Evolutionary conservation across 2,888 invertebrate species (phyloP).

Genomic region (Omphaloscelis lunosa): DNA sequence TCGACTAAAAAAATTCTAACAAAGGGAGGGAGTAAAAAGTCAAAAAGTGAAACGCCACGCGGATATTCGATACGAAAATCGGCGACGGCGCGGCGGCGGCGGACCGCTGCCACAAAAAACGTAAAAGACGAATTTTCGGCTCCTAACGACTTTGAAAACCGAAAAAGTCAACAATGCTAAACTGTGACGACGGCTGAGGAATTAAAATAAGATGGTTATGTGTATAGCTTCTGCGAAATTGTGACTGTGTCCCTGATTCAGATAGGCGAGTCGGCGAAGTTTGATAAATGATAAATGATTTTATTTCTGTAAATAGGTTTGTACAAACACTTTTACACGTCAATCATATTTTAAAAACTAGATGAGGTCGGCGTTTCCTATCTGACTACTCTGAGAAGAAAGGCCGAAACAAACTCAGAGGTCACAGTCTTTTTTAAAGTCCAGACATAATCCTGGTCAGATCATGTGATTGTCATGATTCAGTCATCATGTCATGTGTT

Average conservation of each 20-base stretch:
- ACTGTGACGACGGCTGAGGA: slow-evolving; percentile 78
- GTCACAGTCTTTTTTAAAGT: too few relatives aligned
- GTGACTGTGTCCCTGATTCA: slow-evolving; percentile 49
- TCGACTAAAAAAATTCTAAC: slow-evolving; percentile 57
- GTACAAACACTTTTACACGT: too few relatives aligned
- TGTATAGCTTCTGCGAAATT: slow-evolving; percentile 74
- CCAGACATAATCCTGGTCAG: too few relatives aligned
- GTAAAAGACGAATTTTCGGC: slow-evolving; percentile 68
- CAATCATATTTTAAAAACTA: too few relatives aligned
- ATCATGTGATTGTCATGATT: too few relatives aligned
- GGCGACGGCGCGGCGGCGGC: slow-evolving; percentile 59
- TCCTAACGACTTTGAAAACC: slow-evolving; percentile 76
- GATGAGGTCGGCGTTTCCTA: too few relatives aligned
- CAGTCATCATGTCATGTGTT: too few relatives aligned
- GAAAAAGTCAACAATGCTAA: slow-evolving; percentile 79
- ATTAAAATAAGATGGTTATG: slow-evolving; percentile 79
- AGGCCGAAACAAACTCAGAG: too few relatives aligned
- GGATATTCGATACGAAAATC: slow-evolving; percentile 67
- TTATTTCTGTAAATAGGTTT: too few relatives aligned
- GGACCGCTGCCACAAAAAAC: slow-evolving; percentile 64
- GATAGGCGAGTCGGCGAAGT: slow-evolving; percentile 37
- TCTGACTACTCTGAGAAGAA: too few relatives aligned
- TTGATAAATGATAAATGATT: too few relatives aligned
- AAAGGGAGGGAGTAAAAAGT: slow-evolving; percentile 58
- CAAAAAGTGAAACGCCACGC: slow-evolving; percentile 56